A percentile compares a stretch with the other conserved stretches of the same genome.
Conservation (phyloP, 2,888 invertebrate genomes). For the Trachelus stipa region DNA sequence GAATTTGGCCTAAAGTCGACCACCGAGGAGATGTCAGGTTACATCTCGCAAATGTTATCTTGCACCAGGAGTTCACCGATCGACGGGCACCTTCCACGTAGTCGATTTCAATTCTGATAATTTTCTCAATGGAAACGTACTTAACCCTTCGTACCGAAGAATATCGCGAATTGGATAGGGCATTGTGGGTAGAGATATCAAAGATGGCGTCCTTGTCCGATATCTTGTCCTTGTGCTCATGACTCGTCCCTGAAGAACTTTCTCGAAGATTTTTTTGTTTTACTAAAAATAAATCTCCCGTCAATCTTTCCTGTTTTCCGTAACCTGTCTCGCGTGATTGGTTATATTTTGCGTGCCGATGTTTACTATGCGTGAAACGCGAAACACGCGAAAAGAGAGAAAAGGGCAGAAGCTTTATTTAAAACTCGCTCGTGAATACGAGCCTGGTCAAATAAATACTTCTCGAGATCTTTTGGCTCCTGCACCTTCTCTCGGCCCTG, state of each 20-base stretch:
- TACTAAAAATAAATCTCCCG: background rate
- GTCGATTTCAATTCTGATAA: background rate
- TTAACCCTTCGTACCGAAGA: background rate
- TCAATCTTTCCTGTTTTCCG: background rate
- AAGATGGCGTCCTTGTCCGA: background rate
- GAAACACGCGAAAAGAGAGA: background rate
- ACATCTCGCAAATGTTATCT: background rate
- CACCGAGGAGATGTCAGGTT: background rate
- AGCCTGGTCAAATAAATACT: background rate
- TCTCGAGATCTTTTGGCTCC: background rate
- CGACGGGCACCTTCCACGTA: background rate
- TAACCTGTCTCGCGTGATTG: background rate
- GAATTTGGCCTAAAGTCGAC: background rate
- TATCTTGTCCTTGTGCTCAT: background rate
- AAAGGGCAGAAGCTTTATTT: background rate
- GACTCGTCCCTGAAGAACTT: background rate
- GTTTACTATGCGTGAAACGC: background rate
- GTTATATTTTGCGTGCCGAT: background rate
- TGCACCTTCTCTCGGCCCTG: slow-evolving; percentile 1
- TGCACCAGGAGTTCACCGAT: background rate
- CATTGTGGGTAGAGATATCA: background rate
- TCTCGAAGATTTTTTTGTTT: background rate
- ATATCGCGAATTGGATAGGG: background rate
- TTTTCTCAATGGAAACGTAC: background rate
- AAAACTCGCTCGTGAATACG: background rate